These are phyloP conservation scores for Stomatorhinus ivindoensis DNA, from an alignment of 2,113 vertebrate genomes.

Conservation along the genomic window DNA sequence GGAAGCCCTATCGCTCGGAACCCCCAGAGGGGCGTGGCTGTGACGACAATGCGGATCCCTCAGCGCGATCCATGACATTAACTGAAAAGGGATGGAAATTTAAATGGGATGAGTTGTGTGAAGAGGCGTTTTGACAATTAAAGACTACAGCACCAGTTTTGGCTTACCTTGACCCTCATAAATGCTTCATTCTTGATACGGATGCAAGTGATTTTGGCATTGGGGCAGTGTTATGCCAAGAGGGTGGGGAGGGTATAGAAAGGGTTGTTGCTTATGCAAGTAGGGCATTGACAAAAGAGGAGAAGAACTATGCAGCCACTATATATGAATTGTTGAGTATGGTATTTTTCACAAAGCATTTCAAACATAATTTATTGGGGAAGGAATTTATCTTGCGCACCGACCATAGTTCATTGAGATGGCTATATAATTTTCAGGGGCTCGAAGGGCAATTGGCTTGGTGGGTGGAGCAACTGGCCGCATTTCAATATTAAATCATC, in stretches of 20 bases:
- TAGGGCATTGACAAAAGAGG: neutral
- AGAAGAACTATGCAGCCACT: neutral
- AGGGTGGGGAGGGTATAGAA: too few relatives aligned
- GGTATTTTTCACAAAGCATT: neutral
- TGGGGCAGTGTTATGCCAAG: too few relatives aligned
- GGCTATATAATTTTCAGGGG: conserved; percentile 11
- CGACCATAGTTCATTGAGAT: conserved; percentile 10
- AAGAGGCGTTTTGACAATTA: neutral
- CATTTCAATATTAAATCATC: conserved; percentile 14
- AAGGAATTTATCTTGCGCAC: conserved; percentile 9
- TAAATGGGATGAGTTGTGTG: neutral
- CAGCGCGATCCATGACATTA: too few relatives aligned
- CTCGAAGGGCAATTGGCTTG: conserved; percentile 18
- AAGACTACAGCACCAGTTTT: neutral
- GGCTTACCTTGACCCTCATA: too few relatives aligned
- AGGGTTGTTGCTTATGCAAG: too few relatives aligned
- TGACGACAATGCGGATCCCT: too few relatives aligned
- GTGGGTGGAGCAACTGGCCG: neutral
- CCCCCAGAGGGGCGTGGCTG: too few relatives aligned
- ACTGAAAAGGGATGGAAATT: neutral
- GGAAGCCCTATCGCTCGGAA: too few relatives aligned
- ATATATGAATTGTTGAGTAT: neutral
- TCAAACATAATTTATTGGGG: neutral
- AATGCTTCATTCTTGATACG: too few relatives aligned
- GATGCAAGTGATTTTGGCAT: too few relatives aligned